These are phyloP conservation scores for Dicentrarchus labrax DNA, from an alignment of 2,113 vertebrate species.

Conservation along the genomic window DNA sequence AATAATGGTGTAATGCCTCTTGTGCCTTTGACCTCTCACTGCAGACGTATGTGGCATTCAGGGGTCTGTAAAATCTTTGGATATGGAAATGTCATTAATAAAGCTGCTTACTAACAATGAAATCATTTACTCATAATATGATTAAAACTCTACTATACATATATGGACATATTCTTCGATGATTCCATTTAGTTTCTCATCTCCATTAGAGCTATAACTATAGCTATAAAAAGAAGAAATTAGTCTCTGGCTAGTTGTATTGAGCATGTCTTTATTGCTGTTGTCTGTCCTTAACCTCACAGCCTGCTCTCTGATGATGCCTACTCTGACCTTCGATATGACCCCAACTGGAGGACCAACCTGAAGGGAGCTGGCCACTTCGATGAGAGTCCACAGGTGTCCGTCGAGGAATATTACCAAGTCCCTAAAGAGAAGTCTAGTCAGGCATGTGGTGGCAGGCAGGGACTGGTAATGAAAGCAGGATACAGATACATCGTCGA, in stretches of 20 bases:
- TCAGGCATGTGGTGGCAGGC: slow-evolving; percentile 11
- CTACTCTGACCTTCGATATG: slow-evolving; percentile 83
- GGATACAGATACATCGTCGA: slow-evolving; percentile 46
- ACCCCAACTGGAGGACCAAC: slow-evolving; percentile 86
- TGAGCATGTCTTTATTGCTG: not conserved
- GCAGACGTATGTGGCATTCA: slow-evolving; percentile 35
- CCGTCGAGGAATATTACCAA: slow-evolving; percentile 6
- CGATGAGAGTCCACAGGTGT: not conserved
- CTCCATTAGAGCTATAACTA: not conserved
- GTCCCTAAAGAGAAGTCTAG: slow-evolving; percentile 22
- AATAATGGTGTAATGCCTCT: slow-evolving; percentile 76
- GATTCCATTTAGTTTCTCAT: not conserved
- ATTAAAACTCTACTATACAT: slow-evolving; percentile 6
- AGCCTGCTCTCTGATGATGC: slow-evolving; percentile 68
- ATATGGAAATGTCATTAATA: slow-evolving; percentile 46
- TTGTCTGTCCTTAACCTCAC: slow-evolving; percentile 46
- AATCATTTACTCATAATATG: slow-evolving; percentile 23
- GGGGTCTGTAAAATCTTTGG: slow-evolving; percentile 45
- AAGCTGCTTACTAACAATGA: slow-evolving; percentile 28
- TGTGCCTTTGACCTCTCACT: slow-evolving; percentile 71
- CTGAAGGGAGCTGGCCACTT: slow-evolving; percentile 45
- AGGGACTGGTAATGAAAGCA: slow-evolving; percentile 14
- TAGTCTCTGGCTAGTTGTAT: not conserved
- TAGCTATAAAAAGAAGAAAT: not conserved
- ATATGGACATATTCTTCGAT: not conserved